Evolutionary conservation across 2,113 vertebrate species (phyloP), one percentile per base, ranked within the genome.

Genomic region (human): DNA sequence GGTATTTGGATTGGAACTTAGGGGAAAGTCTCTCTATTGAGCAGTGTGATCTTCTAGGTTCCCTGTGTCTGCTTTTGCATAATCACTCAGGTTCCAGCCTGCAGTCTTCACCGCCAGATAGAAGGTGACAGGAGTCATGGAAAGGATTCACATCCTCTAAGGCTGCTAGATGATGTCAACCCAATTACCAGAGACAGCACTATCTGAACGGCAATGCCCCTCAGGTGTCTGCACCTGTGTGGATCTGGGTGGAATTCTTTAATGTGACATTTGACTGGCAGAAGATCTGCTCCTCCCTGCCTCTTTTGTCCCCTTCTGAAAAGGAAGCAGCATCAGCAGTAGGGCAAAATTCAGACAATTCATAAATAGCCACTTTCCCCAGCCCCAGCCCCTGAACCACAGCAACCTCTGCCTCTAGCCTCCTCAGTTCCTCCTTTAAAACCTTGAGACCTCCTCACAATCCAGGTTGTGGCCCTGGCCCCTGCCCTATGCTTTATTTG

Each of bases 141-240:
- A 95, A 97, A 43, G 70, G 76, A 92, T 96, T 96, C 96, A 96
- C 88, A 87, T 96, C 76, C 43, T 96, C 92, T 50, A 43, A 94
- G 48, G 89, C 75, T 76, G 76, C 27, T 64, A 20, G 30, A n/a
- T 97, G 96, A 95, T 57, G 84, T 97, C 96, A 97, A 61, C 64
- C 82, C 57, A 94, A 96, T 97, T 96, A 94, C 80, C 66, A 11
- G 92, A 96, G 76, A 93, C 50, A 61, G 84, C 5, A 20, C 82
- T 95, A 45, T 93, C 84, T 92, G 59, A 78, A 14, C 3, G 13
- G 75, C 0, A 3, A 92, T 68, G 92, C 80, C 96, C 90, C 72
- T 95, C 40, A 32, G 96, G 45, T 93, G 32, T 96, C 70, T 35
- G 48, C 50, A 68, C 93, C 92, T 97, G 95, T 86, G 66, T 88